Percentiles rank a stretch among this genome's conserved stretches.
These are phyloP conservation scores for Acridotheres tristis DNA, from an alignment of 2,797 vertebrate species.

Conservation along the genomic window DNA sequence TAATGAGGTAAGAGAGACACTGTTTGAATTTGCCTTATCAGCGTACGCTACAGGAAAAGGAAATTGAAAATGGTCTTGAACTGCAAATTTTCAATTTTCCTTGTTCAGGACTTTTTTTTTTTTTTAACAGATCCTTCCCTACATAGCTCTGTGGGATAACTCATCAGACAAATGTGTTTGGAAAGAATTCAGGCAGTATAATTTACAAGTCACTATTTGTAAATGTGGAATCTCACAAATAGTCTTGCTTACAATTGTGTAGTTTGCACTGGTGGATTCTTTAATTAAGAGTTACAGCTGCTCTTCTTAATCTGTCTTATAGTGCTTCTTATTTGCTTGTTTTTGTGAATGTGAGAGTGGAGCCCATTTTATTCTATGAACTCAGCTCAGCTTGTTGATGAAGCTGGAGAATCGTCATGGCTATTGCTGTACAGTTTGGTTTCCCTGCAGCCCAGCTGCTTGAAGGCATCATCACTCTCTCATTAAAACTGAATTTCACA, in stretches of 20 bases:
- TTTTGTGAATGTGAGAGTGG: background rate
- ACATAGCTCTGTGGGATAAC: background rate
- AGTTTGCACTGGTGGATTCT: background rate
- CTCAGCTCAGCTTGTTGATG: background rate
- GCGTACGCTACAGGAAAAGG: background rate
- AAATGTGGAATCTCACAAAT: background rate
- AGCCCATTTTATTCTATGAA: background rate
- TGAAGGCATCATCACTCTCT: background rate
- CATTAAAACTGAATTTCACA: background rate
- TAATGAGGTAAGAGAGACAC: slow-evolving; percentile 84
- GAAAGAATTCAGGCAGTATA: slow-evolving; percentile 10
- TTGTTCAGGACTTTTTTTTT: background rate
- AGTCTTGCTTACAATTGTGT: background rate
- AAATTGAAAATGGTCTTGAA: slow-evolving; percentile 36
- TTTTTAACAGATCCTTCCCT: background rate
- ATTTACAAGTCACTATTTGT: background rate
- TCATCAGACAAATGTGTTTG: background rate
- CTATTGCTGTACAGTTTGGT: background rate
- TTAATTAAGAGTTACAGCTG: background rate
- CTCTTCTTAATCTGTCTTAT: background rate
- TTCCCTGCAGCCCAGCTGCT: background rate
- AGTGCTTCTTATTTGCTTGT: background rate
- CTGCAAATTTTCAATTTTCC: background rate
- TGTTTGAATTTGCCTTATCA: slow-evolving; percentile 16
- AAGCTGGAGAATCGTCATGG: background rate